These are phyloP conservation scores for Australoheros scitulus DNA, from an alignment of 2,113 vertebrate genomes.

Conservation along the genomic window DNA sequence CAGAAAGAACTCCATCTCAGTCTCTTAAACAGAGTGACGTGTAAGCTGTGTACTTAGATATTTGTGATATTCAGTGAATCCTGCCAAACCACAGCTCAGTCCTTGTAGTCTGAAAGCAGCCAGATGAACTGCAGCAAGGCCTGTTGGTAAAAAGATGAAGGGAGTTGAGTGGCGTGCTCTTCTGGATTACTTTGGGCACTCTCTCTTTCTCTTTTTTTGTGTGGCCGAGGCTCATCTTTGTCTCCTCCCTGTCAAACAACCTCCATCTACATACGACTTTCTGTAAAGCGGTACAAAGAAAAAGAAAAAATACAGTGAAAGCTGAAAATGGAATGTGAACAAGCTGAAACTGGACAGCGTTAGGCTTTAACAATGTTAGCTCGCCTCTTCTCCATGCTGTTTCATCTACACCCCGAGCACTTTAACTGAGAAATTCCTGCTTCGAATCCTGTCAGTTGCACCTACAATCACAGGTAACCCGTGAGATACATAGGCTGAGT, in stretches of 20 bases:
- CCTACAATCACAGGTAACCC: constrained; percentile 41
- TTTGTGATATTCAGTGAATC: neutral
- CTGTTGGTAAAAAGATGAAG: constrained; percentile 23
- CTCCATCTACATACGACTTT: constrained; percentile 26
- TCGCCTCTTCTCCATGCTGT: constrained; percentile 8
- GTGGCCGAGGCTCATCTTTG: constrained; percentile 23
- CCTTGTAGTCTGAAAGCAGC: constrained; percentile 14
- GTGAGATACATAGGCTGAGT: constrained; percentile 30
- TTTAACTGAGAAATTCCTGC: constrained; percentile 9
- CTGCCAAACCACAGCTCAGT: neutral
- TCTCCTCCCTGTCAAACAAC: constrained; percentile 40
- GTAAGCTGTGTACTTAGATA: neutral
- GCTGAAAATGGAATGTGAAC: constrained; percentile 34
- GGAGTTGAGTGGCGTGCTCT: constrained; percentile 8
- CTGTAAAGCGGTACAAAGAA: neutral
- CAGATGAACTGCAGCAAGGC: constrained; percentile 23
- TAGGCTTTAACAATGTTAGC: constrained; percentile 14
- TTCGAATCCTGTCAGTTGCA: constrained; percentile 32
- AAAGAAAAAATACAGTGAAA: constrained; percentile 4
- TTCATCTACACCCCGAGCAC: neutral
- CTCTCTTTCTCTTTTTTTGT: neutral
- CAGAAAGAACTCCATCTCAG: neutral
- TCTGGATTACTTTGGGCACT: constrained; percentile 24
- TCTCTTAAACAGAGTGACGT: neutral
- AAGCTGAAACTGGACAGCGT: constrained; percentile 23